Base-by-base conservation (phyloP, 2,113 vertebrate species). In the Mastomys coucha region DNA sequence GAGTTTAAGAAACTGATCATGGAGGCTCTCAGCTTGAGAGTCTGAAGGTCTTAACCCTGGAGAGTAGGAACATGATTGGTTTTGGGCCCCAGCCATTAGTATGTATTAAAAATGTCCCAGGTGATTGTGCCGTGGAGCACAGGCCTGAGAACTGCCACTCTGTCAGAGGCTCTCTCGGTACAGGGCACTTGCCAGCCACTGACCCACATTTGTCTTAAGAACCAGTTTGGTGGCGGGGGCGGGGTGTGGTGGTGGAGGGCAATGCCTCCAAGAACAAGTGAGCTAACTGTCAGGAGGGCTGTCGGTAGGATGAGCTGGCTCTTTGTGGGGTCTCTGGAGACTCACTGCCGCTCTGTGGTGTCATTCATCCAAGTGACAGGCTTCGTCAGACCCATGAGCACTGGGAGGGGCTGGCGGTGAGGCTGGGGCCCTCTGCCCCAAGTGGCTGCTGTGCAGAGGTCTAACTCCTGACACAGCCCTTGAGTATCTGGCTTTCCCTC, bases 161-260 rank as follows among this genome's bases (percentile, higher is more conserved):
- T 49, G 49, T 63, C 45, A 33, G 53, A 93, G 51, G 33, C 65
- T 67, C 51, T 87, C 1, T 3, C 2, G 4, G 36, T 69, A 70
- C 31, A 73, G 56, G 69, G 12, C 73, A 31, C 0, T 58, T 56
- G 84, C 82, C 45, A 58, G 80, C 22, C 88, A 33, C 9, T 13
- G 76, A 88, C 10, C 33, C 75, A 51, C 39, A 56, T 60, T 36
- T 56, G n/a, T 77, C 92, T 93, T 33, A 73, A 82, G 42, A 91
- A 70, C 58, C 73, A 49, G 89, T 70, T 8, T 94, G 82, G 72
- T 5, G 26, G 10, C 53, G 51, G 19, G 72, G 65, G 17, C 53
- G 22, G 65, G 45, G 45, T 5, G 5, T 45, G 45, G 45, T 45
- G 45, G 45, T 45, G 24, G 60, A 86, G 76, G 76, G 39, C 75